phyloP scores from a whole-genome alignment of 2,888 invertebrate species.

The Pandemis cinnamomeana region DNA sequence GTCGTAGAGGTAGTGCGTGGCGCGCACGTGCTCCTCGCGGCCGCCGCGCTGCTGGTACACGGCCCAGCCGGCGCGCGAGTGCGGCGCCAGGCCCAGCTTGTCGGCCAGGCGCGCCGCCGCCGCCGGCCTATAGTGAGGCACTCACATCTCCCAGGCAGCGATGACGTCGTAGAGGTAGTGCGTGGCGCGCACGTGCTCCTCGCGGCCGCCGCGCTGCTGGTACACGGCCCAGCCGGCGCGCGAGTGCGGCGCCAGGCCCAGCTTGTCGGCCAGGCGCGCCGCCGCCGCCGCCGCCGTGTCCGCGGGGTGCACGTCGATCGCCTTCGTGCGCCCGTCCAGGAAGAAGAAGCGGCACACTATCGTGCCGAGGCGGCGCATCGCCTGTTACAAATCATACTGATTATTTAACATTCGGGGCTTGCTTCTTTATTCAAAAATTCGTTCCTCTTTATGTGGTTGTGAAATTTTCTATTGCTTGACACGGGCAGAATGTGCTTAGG shows the following conservation, averaged over 20 bases:
- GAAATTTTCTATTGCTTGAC: too few species aligned
- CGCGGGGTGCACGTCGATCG: slow-evolving; percentile 97
- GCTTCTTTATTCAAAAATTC: too few species aligned
- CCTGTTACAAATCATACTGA: slow-evolving; percentile 74
- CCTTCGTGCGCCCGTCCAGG: slow-evolving; percentile 97
- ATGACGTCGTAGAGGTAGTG: slow-evolving; percentile 97
- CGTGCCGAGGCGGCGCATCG: slow-evolving; percentile 95
- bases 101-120: slow-evolving; percentile 86
- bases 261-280: slow-evolving; percentile 93
- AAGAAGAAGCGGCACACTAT: slow-evolving; percentile 98
- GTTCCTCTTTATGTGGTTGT: too few species aligned
- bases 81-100: slow-evolving; percentile 91
- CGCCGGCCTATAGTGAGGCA: slow-evolving; percentile 41
- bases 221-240: slow-evolving; percentile 98
- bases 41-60: slow-evolving; percentile 95
- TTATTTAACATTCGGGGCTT: too few species aligned
- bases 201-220: slow-evolving; percentile 93
- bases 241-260: slow-evolving; percentile 88
- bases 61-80: slow-evolving; percentile 94
- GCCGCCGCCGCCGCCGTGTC: slow-evolving; percentile 97
- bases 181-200: slow-evolving; percentile 95
- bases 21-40: slow-evolving; percentile 95
- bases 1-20: slow-evolving; percentile 96
- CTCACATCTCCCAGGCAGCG: slow-evolving; percentile 96
- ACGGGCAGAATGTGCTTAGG: too few species aligned